Evolutionary conservation across 2,888 invertebrate species (phyloP).

Genomic region (Lasioglossum oenotherae): DNA sequence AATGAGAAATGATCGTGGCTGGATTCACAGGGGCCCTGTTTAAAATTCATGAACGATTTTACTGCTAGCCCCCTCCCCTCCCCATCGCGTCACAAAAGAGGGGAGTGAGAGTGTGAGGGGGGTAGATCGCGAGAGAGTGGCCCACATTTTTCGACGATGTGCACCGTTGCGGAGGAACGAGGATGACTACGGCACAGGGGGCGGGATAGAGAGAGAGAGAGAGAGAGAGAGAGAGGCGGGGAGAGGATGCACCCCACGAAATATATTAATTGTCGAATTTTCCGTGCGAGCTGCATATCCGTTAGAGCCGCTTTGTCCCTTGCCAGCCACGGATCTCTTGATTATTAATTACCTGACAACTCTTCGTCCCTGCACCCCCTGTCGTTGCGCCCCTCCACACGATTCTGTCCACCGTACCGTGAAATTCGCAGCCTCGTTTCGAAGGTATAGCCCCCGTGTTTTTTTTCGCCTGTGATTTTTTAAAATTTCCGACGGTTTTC

Average conservation of each 20-base stretch:
- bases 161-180: constrained; percentile 1
- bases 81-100: constrained; percentile 72
- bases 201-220: neutral
- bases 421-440: constrained; percentile 64
- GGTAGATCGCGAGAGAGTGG: constrained; percentile 58
- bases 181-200: neutral
- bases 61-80: constrained; percentile 71
- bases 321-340: constrained; percentile 67
- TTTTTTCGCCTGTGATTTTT: constrained; percentile 1
- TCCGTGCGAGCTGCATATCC: constrained; percentile 76
- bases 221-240: neutral
- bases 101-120: constrained; percentile 57
- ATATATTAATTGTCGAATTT: constrained; percentile 82
- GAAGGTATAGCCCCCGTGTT: constrained; percentile 42
- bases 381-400: neutral
- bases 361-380: constrained; percentile 28
- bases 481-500: constrained; percentile 53
- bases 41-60: constrained; percentile 84
- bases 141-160: constrained; percentile 64
- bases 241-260: constrained; percentile 61
- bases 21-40: constrained; percentile 81
- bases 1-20: constrained; percentile 83
- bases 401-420: constrained; percentile 13
- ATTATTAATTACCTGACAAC: constrained; percentile 73
- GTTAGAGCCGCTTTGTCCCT: constrained; percentile 72